Evolutionary conservation across 2,113 vertebrate genomes (phyloP).

Genomic region (Zootoca vivipara): DNA sequence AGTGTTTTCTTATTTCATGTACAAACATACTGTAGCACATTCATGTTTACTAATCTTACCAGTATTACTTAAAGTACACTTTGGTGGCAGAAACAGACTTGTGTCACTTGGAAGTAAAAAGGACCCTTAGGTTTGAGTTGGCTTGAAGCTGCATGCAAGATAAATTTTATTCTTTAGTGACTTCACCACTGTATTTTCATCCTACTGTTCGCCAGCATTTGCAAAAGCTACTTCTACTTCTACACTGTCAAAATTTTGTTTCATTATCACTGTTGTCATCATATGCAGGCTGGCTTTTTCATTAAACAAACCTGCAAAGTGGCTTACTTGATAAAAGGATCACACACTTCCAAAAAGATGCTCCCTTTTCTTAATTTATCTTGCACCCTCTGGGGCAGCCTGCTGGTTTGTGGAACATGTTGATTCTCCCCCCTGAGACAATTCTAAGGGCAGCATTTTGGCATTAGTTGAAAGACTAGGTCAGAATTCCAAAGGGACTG

Average conservation of each 20-base stretch:
- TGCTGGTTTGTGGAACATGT: neutral
- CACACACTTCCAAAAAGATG: neutral
- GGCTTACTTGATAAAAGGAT: neutral
- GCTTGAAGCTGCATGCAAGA: neutral
- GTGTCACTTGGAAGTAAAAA: neutral
- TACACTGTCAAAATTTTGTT: neutral
- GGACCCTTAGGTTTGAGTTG: neutral
- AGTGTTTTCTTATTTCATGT: constrained; percentile 36
- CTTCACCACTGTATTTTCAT: neutral
- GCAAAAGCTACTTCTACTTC: neutral
- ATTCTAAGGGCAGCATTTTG: neutral
- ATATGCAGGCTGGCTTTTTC: neutral
- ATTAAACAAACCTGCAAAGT: neutral
- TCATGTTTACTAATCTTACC: constrained; percentile 17
- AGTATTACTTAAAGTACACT: neutral
- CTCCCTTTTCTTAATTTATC: neutral
- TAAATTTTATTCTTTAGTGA: neutral
- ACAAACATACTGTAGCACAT: constrained; percentile 7
- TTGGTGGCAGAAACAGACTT: neutral
- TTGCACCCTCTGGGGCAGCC: neutral
- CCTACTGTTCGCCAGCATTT: neutral
- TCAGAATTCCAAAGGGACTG: neutral
- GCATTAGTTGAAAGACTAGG: neutral
- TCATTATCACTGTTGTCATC: neutral
- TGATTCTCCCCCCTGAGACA: neutral